phyloP scores from a whole-genome alignment of 2,888 invertebrate genomes.

The Fragum whitleyi region DNA sequence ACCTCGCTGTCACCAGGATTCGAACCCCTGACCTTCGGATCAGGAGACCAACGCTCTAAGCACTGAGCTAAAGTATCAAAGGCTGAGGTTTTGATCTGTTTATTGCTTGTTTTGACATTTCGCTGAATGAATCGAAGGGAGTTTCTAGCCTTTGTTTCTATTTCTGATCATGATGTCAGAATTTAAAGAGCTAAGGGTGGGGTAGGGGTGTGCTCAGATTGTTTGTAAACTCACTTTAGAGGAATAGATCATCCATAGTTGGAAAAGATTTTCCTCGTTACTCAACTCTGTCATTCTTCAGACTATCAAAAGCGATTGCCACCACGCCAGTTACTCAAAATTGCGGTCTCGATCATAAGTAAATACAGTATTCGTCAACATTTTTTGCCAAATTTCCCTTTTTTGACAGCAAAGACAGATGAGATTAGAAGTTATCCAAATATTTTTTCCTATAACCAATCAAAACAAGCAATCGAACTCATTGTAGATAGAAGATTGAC shows the following conservation, averaged over 20 bases:
- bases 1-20: too few species aligned
- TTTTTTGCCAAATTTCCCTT: neutral
- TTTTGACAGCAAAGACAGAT: neutral
- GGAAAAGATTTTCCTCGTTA: slow-evolving; percentile 73
- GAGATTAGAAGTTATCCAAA: neutral
- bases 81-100: too few species aligned
- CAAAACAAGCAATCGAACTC: neutral
- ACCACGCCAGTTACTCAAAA: too few species aligned
- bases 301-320: neutral
- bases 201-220: neutral
- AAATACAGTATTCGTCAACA: neutral
- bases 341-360: neutral
- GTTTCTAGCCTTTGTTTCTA: too few species aligned
- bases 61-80: too few species aligned
- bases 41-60: too few species aligned
- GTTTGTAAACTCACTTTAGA: slow-evolving; percentile 71
- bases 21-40: too few species aligned
- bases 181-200: neutral
- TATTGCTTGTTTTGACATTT: too few species aligned
- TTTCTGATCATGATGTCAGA: neutral
- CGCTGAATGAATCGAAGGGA: too few species aligned
- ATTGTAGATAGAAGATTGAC: neutral
- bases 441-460: neutral
- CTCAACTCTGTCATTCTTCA: slow-evolving; percentile 68
- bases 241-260: slow-evolving; percentile 77